Base-by-base conservation (phyloP, 1,140 invertebrate genomes). In the Physella acuta region DNA sequence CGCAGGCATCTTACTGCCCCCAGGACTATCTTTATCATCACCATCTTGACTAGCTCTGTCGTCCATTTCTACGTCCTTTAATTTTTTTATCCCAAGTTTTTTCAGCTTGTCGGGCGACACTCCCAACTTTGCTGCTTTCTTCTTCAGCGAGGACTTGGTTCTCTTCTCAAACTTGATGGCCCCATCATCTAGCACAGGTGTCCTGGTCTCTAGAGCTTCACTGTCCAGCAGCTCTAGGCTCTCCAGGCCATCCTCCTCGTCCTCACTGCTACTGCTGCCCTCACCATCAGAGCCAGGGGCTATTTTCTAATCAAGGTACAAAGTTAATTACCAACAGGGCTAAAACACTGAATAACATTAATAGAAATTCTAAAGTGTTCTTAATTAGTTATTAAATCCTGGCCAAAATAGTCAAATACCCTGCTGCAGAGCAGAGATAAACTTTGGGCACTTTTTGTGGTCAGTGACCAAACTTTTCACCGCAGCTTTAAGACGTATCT, bases 11-110 rank as follows among this genome's bases (percentile, higher is more conserved):
- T 69, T 73, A 16, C 28, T 65, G 11, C 26, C 51, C 14, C 67
- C 60, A 37, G 59, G 64, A 53, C 67, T 71, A 36, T 60, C 71
- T n/a, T 66, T 44, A 30, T 68, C 34, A 24, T 71, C 63, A 55
- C 71, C 73, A 20, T 71, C 68, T 37, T 72, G 71, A 11, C 65
- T 68, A 36, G 14, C 26, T 24, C 28, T 61, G 36, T 61, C 59
- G 2, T 37, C 36, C 5, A 36, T 34, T 8, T 1, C 33, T 31
- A 36, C 56, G 37, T 65, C 53, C 30, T 16, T 73, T n/a, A n/a
- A n/a, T n/a, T n/a, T n/a, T 55, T 36, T 61, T 53, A 2, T 70
- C 53, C 55, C 68, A 36, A 52, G 20, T 28, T 66, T 66, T 37
- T 66, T 66, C 28, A 52, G 24, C 20, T 52, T 66, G 2, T 66